These are phyloP conservation scores for Chrysodeixis includens DNA, from an alignment of 2,888 invertebrate species.

Conservation along the genomic window DNA sequence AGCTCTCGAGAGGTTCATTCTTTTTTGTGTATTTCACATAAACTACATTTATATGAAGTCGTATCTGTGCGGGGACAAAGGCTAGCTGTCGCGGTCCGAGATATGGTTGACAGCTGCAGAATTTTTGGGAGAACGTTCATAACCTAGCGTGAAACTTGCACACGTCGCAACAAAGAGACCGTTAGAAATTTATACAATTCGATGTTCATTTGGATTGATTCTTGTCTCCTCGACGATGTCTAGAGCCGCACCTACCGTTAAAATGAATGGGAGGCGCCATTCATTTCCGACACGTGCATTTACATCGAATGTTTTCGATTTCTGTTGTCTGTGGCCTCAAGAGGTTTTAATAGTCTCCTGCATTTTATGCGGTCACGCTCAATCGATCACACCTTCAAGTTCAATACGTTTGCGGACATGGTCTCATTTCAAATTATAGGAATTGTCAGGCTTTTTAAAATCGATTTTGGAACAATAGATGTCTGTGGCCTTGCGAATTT, in stretches of 20 bases:
- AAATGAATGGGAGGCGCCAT: constrained; percentile 69
- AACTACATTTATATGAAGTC: constrained; percentile 89
- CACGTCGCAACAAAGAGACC: constrained; percentile 80
- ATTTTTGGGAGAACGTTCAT: constrained; percentile 74
- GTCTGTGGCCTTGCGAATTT: constrained; percentile 41
- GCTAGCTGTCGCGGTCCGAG: constrained; percentile 79
- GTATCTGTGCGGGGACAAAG: constrained; percentile 82
- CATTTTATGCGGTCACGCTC: constrained; percentile 79
- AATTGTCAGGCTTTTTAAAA: constrained; percentile 51
- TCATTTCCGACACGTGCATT: constrained; percentile 67
- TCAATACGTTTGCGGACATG: constrained; percentile 68
- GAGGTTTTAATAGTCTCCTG: constrained; percentile 78
- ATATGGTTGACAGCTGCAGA: constrained; percentile 85
- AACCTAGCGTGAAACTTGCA: constrained; percentile 83
- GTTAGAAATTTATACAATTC: constrained; percentile 80
- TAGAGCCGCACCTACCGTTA: constrained; percentile 83
- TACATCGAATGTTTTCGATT: constrained; percentile 74
- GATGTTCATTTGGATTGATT: constrained; percentile 79
- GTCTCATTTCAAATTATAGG: constrained; percentile 68
- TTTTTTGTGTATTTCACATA: constrained; percentile 85
- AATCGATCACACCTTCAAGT: constrained; percentile 80
- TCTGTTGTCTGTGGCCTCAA: constrained; percentile 72
- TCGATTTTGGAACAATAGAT: constrained; percentile 45
- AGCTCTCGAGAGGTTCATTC: constrained; percentile 82
- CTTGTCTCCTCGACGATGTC: constrained; percentile 73